Evolutionary conservation across 2,888 invertebrate species (phyloP), one percentile per base, ranked within the genome.

Genomic region (Scaptomyza flava): DNA sequence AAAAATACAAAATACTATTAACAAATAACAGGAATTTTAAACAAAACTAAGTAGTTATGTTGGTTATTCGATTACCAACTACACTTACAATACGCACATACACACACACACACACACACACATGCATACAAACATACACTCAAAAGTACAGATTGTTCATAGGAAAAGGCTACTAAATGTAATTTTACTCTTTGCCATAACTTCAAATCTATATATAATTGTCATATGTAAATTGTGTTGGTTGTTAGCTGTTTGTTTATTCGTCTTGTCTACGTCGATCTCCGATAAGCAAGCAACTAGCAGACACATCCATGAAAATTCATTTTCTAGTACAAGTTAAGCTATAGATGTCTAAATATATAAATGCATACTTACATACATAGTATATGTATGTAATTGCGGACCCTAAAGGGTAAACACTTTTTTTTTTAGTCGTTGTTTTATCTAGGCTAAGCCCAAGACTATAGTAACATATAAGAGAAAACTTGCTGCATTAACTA

Each of bases 391-490:
- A 38, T 51, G 51, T 27, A 61, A 41, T 7, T 9, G n/a, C 30
- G 20, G 17, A 46, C 56, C 56, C 30, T 42, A 50, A 27, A 30
- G 66, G 65, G 66, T 50, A 47, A 47, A 41, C 33, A 33, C 31
- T 1, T 70, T 73, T 62, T 77, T 77, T 76, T 71, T 74, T n/a
- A n/a, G 50, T 64, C 42, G 45, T 60, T 50, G 61, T 63, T 68
- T 63, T 71, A 61, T 61, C 48, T 76, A 77, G 75, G 52, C 20
- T 81, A 81, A 79, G 78, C 58, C 71, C 71, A 74, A 81, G 81
- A 78, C 79, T 78, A 78, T 74, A 81, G 64, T 67, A 63, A 78
- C 63, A 46, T 65, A 11, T 51, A 78, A 78, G 81, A 7, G 17
- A 23, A 58, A 36, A 7, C n/a, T 51, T 51, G 51, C 36, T 51